Evolutionary conservation across 2,797 vertebrate species (phyloP).

Genomic region (Characodon lateralis): DNA sequence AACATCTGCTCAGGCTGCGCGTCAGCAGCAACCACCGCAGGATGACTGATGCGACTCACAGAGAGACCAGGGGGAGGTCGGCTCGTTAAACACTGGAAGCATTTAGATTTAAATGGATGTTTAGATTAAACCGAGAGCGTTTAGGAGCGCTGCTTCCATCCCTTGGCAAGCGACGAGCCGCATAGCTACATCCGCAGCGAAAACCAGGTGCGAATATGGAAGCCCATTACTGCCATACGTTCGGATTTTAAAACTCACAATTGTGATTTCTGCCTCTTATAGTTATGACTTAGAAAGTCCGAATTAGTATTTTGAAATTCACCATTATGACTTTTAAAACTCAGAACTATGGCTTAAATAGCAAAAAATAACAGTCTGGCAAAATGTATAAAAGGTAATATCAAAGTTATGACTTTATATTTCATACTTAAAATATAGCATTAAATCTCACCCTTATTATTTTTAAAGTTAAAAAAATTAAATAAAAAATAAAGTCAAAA

Average conservation of each 20-base stretch:
- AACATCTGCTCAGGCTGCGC: slow-evolving; percentile 51
- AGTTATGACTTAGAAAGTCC: neutral
- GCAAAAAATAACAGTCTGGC: neutral
- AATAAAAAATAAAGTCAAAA: neutral
- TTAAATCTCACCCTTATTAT: neutral
- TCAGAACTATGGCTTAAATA: neutral
- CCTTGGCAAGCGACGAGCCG: neutral
- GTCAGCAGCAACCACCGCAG: neutral
- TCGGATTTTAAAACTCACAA: neutral
- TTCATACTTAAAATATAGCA: neutral
- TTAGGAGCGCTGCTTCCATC: neutral
- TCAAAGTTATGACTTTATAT: neutral
- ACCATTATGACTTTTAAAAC: neutral
- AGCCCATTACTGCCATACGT: neutral
- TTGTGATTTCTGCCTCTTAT: neutral
- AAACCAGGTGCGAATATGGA: neutral
- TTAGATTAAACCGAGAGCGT: neutral
- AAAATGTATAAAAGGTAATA: neutral
- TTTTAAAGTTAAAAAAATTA: neutral
- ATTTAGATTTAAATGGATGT: neutral
- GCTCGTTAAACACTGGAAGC: neutral
- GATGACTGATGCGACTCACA: neutral
- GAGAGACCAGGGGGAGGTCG: neutral
- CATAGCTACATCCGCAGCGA: too few relatives aligned
- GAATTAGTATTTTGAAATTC: neutral